Evolutionary conservation across 2,113 vertebrate genomes (phyloP).

Genomic region (Catharus bicknelli): DNA sequence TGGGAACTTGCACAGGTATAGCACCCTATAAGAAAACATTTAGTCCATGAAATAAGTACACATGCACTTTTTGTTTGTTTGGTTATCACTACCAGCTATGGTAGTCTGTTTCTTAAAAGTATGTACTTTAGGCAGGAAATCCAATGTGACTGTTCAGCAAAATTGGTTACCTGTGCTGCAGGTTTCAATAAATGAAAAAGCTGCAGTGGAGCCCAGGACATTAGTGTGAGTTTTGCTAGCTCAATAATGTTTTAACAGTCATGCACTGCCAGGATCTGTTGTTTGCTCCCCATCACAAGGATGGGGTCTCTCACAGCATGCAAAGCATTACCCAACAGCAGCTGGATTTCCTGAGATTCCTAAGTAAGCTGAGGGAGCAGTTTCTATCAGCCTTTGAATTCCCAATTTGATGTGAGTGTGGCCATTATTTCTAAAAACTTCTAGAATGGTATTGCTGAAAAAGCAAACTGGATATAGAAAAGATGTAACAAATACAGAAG

Average conservation of each 20-base stretch:
- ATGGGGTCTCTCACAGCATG: slow-evolving; percentile 17
- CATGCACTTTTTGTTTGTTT: not conserved
- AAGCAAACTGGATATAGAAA: not conserved
- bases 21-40: not conserved
- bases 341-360: slow-evolving; percentile 45
- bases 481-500: not conserved
- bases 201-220: slow-evolving; percentile 32
- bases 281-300: slow-evolving; percentile 50
- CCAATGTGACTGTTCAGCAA: not conserved
- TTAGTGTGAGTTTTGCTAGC: slow-evolving; percentile 43
- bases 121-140: not conserved
- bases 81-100: not conserved
- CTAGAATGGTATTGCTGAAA: slow-evolving; percentile 15
- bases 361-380: slow-evolving; percentile 36
- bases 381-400: slow-evolving; percentile 60
- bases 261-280: slow-evolving; percentile 30
- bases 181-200: slow-evolving; percentile 39
- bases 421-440: slow-evolving; percentile 52
- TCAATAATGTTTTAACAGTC: slow-evolving; percentile 59
- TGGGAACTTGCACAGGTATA: not conserved
- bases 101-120: not conserved
- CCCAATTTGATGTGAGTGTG: slow-evolving; percentile 1
- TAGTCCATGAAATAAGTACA: not conserved
- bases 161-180: slow-evolving; percentile 4
- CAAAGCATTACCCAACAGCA: slow-evolving; percentile 45